These are phyloP conservation scores for Acleris emargana DNA, from an alignment of 2,888 invertebrate genomes.

Conservation along the genomic window DNA sequence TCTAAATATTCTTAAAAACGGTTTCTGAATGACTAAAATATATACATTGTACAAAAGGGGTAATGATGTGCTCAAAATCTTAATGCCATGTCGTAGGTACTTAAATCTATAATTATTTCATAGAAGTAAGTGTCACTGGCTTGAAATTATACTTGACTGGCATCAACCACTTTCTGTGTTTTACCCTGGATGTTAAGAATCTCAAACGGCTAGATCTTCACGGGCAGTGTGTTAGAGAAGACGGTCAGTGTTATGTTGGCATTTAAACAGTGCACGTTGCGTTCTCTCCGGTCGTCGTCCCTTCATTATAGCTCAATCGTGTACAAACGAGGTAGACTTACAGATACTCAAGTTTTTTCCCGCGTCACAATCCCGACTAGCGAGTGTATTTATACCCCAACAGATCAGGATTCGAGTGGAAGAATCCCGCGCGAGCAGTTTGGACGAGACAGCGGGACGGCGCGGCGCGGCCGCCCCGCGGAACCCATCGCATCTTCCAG, in stretches of 20 bases:
- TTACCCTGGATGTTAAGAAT: too few relatives aligned
- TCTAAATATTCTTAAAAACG: too few relatives aligned
- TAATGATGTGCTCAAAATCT: too few relatives aligned
- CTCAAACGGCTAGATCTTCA: neutral
- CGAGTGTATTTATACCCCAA: constrained; percentile 40
- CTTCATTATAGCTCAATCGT: constrained; percentile 50
- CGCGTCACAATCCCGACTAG: constrained; percentile 39
- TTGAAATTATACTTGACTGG: too few relatives aligned
- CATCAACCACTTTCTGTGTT: too few relatives aligned
- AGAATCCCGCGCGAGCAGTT: constrained; percentile 31
- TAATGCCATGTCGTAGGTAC: too few relatives aligned
- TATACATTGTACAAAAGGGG: too few relatives aligned
- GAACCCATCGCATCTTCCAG: constrained; percentile 5
- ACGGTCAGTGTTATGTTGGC: constrained; percentile 7
- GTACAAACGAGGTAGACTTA: constrained; percentile 49
- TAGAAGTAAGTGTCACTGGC: too few relatives aligned
- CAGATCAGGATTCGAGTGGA: constrained; percentile 35
- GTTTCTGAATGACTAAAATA: too few relatives aligned
- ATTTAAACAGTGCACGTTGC: constrained; percentile 14
- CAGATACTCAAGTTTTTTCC: constrained; percentile 55
- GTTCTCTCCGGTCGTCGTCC: constrained; percentile 43
- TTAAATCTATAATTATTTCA: too few relatives aligned
- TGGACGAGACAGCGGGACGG: constrained; percentile 54
- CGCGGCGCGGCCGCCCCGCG: constrained; percentile 12
- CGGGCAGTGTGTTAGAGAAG: neutral